Conservation (phyloP, 2,888 invertebrate species). For the Dusona sp. region DNA sequence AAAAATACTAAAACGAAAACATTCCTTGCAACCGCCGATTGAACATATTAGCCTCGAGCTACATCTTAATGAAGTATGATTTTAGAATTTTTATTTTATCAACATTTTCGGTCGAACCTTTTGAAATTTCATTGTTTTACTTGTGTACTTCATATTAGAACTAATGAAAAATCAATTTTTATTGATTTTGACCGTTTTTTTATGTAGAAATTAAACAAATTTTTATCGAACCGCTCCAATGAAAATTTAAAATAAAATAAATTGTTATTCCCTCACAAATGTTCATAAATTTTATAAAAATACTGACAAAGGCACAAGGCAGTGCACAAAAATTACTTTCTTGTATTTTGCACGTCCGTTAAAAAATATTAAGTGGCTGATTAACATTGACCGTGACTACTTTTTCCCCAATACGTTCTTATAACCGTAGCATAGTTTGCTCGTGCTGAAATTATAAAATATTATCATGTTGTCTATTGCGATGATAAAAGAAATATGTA, state of each 20-base stretch:
- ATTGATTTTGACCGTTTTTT: neutral
- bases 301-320: neutral
- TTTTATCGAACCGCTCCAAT: neutral
- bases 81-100: neutral
- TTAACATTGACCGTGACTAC: neutral
- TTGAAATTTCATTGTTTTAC: neutral
- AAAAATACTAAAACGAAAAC: slow-evolving; percentile 12
- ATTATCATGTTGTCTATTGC: neutral
- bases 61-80: neutral
- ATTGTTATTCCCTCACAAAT: neutral
- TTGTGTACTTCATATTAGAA: neutral
- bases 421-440: neutral
- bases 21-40: neutral
- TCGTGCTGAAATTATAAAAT: neutral
- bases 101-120: neutral
- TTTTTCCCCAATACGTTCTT: neutral
- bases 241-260: neutral
- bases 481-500: too few relatives aligned
- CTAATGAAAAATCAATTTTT: neutral
- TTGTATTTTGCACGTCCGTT: neutral
- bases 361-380: neutral
- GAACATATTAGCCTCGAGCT: neutral
- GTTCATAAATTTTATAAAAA: neutral
- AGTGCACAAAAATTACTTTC: neutral
- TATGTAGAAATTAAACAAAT: neutral